These are phyloP conservation scores for Antitype chi DNA, from an alignment of 2,888 invertebrate genomes.

Conservation along the genomic window DNA sequence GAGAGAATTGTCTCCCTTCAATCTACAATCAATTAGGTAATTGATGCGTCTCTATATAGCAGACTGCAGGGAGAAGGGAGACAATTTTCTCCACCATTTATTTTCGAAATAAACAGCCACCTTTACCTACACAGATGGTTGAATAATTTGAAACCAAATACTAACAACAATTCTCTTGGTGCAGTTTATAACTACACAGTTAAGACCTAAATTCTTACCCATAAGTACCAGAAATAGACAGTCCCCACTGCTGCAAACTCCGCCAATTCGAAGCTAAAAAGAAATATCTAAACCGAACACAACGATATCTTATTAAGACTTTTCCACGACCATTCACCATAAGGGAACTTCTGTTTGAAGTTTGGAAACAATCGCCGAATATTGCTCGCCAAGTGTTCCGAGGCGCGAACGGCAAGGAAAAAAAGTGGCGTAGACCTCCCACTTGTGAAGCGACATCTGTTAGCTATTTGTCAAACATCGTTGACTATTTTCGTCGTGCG, in stretches of 20 bases:
- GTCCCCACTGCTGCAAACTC: slow-evolving; percentile 36
- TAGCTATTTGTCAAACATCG: slow-evolving; percentile 88
- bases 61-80: not conserved
- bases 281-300: slow-evolving; percentile 55
- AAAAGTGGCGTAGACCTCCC: slow-evolving; percentile 70
- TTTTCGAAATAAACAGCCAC: not conserved
- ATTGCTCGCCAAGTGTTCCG: slow-evolving; percentile 63
- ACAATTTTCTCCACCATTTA: not conserved
- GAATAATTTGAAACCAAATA: not conserved
- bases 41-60: not conserved
- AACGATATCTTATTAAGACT: slow-evolving; percentile 63
- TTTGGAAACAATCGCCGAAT: slow-evolving; percentile 66
- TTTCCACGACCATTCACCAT: slow-evolving; percentile 59
- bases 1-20: not conserved
- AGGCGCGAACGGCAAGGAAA: slow-evolving; percentile 59
- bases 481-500: slow-evolving; percentile 85
- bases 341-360: slow-evolving; percentile 63
- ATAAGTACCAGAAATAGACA: not conserved
- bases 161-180: not conserved
- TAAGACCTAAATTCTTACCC: not conserved
- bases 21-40: not conserved
- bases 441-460: slow-evolving; percentile 82
- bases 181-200: not conserved
- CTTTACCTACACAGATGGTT: not conserved
- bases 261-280: slow-evolving; percentile 49